A percentile compares a stretch with the other conserved stretches of the same genome.
Evolutionary conservation across 2,113 vertebrate genomes (phyloP).

Genomic region (Grantiella picta): DNA sequence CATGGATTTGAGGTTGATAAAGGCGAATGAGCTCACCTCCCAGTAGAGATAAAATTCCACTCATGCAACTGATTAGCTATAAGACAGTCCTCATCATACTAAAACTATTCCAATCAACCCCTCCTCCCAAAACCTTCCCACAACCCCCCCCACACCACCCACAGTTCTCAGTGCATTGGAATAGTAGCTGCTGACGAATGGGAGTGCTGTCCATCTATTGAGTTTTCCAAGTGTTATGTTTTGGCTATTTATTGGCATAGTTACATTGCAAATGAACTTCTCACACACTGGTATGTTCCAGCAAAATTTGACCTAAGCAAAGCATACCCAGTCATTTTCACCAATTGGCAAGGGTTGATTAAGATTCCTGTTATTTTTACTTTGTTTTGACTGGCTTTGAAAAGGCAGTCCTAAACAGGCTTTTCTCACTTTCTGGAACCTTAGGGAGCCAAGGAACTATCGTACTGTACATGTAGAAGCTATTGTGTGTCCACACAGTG

Average conservation of each 20-base stretch:
- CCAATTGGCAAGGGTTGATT: neutral
- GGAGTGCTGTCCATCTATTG: neutral
- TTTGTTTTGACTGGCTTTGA: slow-evolving; percentile 59
- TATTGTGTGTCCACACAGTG: neutral
- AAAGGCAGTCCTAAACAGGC: slow-evolving; percentile 1
- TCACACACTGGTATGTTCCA: neutral
- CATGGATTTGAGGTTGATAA: slow-evolving; percentile 30
- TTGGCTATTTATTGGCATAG: slow-evolving; percentile 27
- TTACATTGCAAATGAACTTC: slow-evolving; percentile 12
- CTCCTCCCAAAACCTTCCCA: neutral
- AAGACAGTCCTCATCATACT: slow-evolving; percentile 20
- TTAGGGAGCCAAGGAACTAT: neutral
- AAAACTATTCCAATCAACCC: slow-evolving; percentile 1
- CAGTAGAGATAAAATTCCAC: slow-evolving; percentile 63
- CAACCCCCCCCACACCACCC: neutral
- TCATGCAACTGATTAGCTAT: slow-evolving; percentile 34
- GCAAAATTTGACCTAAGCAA: slow-evolving; percentile 29
- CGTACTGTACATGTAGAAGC: neutral
- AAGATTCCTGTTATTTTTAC: slow-evolving; percentile 31
- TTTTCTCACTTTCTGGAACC: slow-evolving; percentile 10
- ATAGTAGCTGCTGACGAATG: slow-evolving; percentile 7
- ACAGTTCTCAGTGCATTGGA: neutral
- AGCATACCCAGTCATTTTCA: neutral
- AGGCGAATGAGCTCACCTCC: slow-evolving; percentile 43
- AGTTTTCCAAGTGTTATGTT: slow-evolving; percentile 36